Evolutionary conservation across 1,140 invertebrate species (phyloP).

Genomic region (Trypoxylus dichotomus): DNA sequence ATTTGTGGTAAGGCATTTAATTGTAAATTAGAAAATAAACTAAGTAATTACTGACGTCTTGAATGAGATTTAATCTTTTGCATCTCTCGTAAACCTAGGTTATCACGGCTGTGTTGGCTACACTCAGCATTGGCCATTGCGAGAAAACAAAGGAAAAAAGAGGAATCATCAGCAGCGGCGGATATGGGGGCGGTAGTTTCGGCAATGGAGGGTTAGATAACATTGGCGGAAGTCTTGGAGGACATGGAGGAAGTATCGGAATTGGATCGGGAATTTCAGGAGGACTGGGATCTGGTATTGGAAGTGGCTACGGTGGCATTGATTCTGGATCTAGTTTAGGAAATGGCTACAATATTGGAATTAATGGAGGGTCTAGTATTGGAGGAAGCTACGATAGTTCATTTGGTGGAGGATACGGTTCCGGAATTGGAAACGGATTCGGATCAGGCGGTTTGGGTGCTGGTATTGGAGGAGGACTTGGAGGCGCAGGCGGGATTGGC

Average conservation of each 20-base stretch:
- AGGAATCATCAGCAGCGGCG: constrained; percentile 42
- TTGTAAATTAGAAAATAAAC: neutral
- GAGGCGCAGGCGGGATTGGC: constrained; percentile 26
- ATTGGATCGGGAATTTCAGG: constrained; percentile 36
- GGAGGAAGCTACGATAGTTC: constrained; percentile 33
- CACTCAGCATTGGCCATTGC: constrained; percentile 35
- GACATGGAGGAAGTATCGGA: constrained; percentile 28
- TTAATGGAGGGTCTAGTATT: constrained; percentile 28
- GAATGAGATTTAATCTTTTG: too few relatives aligned
- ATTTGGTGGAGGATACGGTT: constrained; percentile 31
- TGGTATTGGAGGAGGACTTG: neutral
- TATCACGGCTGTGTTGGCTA: constrained; percentile 42
- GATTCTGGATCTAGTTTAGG: neutral
- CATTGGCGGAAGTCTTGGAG: constrained; percentile 31
- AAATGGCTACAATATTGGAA: constrained; percentile 31
- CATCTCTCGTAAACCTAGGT: constrained; percentile 34
- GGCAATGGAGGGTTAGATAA: constrained; percentile 42
- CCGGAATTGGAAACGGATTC: constrained; percentile 12
- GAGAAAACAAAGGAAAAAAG: constrained; percentile 41
- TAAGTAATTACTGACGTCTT: neutral
- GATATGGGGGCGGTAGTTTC: constrained; percentile 38
- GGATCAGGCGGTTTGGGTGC: constrained; percentile 20
- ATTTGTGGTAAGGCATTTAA: constrained; percentile 41
- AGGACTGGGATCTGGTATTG: constrained; percentile 36
- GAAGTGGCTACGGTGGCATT: constrained; percentile 34